Percentiles rank a stretch among this genome's conserved stretches.
These are phyloP conservation scores for Dasypogon diadema DNA, from an alignment of 2,888 invertebrate genomes.

Conservation along the genomic window DNA sequence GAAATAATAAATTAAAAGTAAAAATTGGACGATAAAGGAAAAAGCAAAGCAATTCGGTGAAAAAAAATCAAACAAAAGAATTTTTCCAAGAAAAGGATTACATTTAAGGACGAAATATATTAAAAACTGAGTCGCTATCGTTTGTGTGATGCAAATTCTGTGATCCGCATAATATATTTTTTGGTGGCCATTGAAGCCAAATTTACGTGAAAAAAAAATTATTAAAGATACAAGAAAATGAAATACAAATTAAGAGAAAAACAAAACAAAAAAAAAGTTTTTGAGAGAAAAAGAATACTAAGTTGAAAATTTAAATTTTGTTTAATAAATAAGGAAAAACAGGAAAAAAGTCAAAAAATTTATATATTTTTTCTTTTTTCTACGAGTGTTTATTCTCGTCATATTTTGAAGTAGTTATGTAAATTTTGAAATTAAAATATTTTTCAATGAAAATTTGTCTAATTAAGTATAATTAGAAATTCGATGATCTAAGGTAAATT, in stretches of 20 bases:
- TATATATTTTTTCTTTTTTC: conserved; percentile 47
- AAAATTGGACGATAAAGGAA: conserved; percentile 54
- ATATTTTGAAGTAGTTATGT: conserved; percentile 50
- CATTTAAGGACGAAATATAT: conserved; percentile 41
- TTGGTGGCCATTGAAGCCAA: conserved; percentile 60
- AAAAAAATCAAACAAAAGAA: conserved; percentile 36
- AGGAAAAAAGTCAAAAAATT: conserved; percentile 52
- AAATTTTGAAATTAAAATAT: conserved; percentile 46
- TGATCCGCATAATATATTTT: conserved; percentile 65
- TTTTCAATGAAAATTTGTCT: conserved; percentile 43
- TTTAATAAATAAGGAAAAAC: conserved; percentile 52
- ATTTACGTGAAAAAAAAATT: conserved; percentile 56
- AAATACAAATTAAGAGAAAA: conserved; percentile 57
- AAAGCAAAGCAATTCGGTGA: conserved; percentile 54
- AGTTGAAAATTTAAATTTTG: conserved; percentile 53
- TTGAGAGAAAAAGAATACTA: conserved; percentile 49
- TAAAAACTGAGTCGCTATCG: conserved; percentile 61
- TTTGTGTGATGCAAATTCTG: conserved; percentile 69
- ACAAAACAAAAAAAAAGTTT: conserved; percentile 55
- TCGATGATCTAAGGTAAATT: conserved; percentile 18
- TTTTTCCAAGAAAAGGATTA: conserved; percentile 13
- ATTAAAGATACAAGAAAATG: conserved; percentile 51
- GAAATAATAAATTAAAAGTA: conserved; percentile 21
- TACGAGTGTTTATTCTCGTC: conserved; percentile 52
- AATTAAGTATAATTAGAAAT: conserved; percentile 42